Evolutionary conservation across 2,888 invertebrate species (phyloP).

Genomic region (Altica lythri): DNA sequence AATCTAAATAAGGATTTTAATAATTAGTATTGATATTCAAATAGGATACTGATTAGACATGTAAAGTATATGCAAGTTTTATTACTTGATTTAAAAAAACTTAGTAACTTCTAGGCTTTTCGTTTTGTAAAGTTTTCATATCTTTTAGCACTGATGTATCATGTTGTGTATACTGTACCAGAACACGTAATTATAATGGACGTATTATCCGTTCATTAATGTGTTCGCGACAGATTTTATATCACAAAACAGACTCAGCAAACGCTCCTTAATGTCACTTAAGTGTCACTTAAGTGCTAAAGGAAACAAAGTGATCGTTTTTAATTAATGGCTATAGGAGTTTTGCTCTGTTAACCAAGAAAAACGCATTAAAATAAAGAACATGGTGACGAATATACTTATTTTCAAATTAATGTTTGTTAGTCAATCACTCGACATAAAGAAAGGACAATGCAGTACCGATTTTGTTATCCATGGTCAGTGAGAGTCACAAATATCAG

Average conservation of each 20-base stretch:
- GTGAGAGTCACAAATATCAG: no score
- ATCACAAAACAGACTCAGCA: slow-evolving; percentile 12
- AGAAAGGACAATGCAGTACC: no score
- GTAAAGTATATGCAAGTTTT: no score
- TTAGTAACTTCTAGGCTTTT: no score
- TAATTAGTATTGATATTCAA: no score
- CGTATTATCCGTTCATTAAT: slow-evolving; percentile 11
- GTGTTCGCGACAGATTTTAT: slow-evolving; percentile 13
- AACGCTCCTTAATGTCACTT: slow-evolving; percentile 18
- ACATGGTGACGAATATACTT: neutral
- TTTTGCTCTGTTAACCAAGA: slow-evolving; percentile 25
- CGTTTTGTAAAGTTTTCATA: no score
- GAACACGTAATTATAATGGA: slow-evolving; percentile 36
- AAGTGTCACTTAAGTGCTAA: slow-evolving; percentile 26
- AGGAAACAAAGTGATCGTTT: slow-evolving; percentile 27
- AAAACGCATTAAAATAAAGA: slow-evolving; percentile 2
- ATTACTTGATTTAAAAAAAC: no score
- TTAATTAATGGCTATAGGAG: slow-evolving; percentile 23
- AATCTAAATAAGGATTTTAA: no score
- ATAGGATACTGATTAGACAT: no score
- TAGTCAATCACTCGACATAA: slow-evolving; percentile 20
- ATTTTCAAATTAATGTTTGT: slow-evolving; percentile 2
- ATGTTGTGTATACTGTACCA: neutral
- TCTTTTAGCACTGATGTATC: no score
- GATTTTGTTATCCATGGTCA: no score